These are phyloP conservation scores for Sphaerophoria taeniata DNA, from an alignment of 2,888 invertebrate species.

Conservation along the genomic window DNA sequence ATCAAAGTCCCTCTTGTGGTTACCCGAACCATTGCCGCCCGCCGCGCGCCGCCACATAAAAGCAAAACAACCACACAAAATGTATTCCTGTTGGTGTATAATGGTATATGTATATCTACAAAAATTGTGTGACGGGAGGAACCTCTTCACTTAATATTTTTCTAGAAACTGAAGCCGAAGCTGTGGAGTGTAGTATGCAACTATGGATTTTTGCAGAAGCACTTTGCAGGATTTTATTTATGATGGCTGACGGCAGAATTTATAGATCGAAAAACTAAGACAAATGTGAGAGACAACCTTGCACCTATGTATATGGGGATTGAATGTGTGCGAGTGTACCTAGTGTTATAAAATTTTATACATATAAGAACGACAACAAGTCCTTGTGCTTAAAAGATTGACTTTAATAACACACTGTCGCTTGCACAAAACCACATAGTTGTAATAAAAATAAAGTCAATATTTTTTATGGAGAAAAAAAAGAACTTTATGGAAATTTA, in stretches of 20 bases:
- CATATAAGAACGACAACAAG: background rate
- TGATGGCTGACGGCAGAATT: conserved; percentile 72
- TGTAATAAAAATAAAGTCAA: conserved; percentile 19
- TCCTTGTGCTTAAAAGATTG: conserved; percentile 50
- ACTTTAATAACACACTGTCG: conserved; percentile 43
- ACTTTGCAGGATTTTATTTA: conserved; percentile 70
- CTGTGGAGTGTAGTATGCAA: conserved; percentile 43
- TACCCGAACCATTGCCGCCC: conserved; percentile 9
- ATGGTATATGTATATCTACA: conserved; percentile 2
- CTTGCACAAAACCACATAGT: conserved; percentile 27
- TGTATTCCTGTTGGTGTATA: conserved; percentile 7
- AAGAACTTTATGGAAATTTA: conserved; percentile 3
- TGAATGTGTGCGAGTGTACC: conserved; percentile 6
- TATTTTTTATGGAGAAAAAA: conserved; percentile 6
- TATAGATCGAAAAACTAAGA: conserved; percentile 73
- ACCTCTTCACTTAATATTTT: conserved; percentile 32
- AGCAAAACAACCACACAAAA: conserved; percentile 51
- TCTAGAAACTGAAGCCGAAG: background rate
- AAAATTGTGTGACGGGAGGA: conserved; percentile 41
- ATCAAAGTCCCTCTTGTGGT: conserved; percentile 58
- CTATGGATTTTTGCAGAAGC: conserved; percentile 51
- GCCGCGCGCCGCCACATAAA: no score
- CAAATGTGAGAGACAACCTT: conserved; percentile 69
- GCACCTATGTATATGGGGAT: conserved; percentile 34
- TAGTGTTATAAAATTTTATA: background rate